Conservation (phyloP, 2,797 vertebrate genomes). For the Lagocephalus sceleratus region DNA sequence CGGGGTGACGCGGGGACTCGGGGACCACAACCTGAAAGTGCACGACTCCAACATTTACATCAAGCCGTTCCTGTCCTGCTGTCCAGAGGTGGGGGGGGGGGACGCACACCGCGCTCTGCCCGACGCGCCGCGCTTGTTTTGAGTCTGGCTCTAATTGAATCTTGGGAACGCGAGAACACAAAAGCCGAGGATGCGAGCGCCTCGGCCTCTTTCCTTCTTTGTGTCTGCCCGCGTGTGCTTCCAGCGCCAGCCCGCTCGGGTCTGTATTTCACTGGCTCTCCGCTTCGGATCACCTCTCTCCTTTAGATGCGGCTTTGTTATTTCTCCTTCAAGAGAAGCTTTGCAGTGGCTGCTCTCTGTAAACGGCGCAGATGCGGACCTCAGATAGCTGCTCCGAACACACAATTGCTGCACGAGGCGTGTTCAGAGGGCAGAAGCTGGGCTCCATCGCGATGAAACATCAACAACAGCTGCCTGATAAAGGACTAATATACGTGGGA, state of each 20-base stretch:
- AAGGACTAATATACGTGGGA: neutral
- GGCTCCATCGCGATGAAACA: neutral
- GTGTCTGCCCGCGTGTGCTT: too few species aligned
- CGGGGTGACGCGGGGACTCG: conserved; percentile 93
- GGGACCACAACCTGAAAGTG: conserved; percentile 95
- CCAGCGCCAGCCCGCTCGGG: conserved; percentile 26
- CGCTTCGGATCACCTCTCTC: neutral
- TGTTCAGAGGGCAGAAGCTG: neutral
- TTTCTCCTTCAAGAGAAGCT: conserved; percentile 7
- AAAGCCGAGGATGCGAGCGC: too few species aligned
- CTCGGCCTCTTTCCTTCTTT: too few species aligned
- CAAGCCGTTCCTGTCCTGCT: conserved; percentile 95
- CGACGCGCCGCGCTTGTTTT: too few species aligned
- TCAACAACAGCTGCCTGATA: neutral
- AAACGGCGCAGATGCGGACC: neutral
- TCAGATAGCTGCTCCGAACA: neutral
- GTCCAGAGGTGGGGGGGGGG: conserved; percentile 95
- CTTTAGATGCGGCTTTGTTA: conserved; percentile 10
- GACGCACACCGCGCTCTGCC: neutral
- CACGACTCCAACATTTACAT: conserved; percentile 98
- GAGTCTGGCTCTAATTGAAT: too few species aligned
- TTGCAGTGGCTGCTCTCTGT: neutral
- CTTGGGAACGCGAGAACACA: too few species aligned
- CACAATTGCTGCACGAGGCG: neutral
- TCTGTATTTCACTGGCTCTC: conserved; percentile 63